Conservation (phyloP, 2,113 vertebrate genomes). For the Chaetura pelagica region DNA sequence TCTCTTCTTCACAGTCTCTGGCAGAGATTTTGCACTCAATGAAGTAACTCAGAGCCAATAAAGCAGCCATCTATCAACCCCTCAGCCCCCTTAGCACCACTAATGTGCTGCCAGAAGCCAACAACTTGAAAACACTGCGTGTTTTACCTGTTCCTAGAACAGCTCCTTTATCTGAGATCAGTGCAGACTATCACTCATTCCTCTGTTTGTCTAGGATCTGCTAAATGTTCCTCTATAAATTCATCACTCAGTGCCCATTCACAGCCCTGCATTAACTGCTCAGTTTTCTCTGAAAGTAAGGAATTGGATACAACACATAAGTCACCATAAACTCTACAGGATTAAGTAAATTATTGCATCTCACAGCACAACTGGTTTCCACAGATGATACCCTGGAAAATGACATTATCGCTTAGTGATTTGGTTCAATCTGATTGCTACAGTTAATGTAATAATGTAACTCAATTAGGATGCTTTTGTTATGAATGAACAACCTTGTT, state of each 20-base stretch:
- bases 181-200: background rate
- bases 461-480: conserved; percentile 70
- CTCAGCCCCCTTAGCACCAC: background rate
- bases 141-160: background rate
- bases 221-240: background rate
- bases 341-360: conserved; percentile 61
- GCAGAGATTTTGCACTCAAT: background rate
- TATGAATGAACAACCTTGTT: conserved; percentile 68
- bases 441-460: conserved; percentile 72
- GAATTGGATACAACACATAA: conserved; percentile 49
- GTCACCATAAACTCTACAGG: conserved; percentile 64
- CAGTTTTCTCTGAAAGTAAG: background rate
- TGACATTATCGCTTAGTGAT: conserved; percentile 59
- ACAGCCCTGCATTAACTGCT: conserved; percentile 30
- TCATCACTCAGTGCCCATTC: conserved; percentile 8
- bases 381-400: conserved; percentile 68
- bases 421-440: conserved; percentile 71
- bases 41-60: background rate
- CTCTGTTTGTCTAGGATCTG: background rate
- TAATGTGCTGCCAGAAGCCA: background rate
- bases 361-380: conserved; percentile 60
- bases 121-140: background rate
- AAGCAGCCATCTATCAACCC: background rate
- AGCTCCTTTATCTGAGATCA: background rate
- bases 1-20: background rate